Evolutionary conservation across 37 sponge, comb jelly and placozoan genomes (phyloP).

Genomic region (Eunapius fragilis): DNA sequence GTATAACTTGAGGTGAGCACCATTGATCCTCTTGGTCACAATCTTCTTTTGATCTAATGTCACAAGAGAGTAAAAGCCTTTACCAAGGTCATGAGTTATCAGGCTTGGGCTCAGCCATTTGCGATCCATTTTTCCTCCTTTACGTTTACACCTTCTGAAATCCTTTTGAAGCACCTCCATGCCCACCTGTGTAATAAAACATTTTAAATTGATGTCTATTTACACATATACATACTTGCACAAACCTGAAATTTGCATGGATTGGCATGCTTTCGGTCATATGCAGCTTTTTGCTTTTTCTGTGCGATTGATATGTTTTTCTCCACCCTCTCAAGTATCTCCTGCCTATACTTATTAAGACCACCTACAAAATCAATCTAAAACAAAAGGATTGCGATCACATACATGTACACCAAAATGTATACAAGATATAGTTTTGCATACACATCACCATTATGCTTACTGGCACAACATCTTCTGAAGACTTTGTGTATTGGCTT

Average conservation of each 20-base stretch:
- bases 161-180: conserved; percentile 3
- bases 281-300: conserved; percentile 29
- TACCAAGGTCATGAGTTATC: conserved; percentile 10
- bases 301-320: conserved; percentile 32
- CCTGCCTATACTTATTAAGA: not conserved
- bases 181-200: conserved; percentile 7
- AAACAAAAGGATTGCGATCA: too few relatives aligned
- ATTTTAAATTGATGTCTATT: conserved; percentile 1
- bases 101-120: conserved; percentile 11
- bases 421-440: too few relatives aligned
- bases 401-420: too few relatives aligned
- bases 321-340: conserved; percentile 10
- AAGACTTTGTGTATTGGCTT: too few relatives aligned
- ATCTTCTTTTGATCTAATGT: not conserved
- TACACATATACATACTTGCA: not conserved
- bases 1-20: conserved; percentile 20
- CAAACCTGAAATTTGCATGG: conserved; percentile 15
- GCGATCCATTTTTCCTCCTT: conserved; percentile 20
- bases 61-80: conserved; percentile 22
- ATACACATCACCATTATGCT: too few relatives aligned
- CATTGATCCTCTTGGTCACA: conserved; percentile 13
- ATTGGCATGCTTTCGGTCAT: conserved; percentile 26
- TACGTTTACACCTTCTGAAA: conserved; percentile 4
- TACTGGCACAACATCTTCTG: too few relatives aligned
- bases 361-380: too few relatives aligned